Conservation (phyloP, 2,113 vertebrate species). For the Cinclus mexicanus region DNA sequence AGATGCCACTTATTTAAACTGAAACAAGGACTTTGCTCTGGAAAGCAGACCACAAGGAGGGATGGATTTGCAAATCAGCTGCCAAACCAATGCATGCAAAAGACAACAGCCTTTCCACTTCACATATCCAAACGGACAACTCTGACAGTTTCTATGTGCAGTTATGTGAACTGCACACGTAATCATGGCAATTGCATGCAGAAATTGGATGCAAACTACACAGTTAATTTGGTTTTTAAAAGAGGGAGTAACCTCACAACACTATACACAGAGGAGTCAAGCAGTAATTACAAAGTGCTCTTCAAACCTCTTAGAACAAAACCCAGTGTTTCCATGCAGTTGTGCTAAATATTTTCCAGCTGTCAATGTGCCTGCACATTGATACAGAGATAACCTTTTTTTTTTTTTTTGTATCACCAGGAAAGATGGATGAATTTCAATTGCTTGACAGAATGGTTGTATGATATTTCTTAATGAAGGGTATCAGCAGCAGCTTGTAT, state of each 20-base stretch:
- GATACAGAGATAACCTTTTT: neutral
- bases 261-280: neutral
- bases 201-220: conserved; percentile 5
- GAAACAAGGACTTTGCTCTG: neutral
- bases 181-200: conserved; percentile 26
- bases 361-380: neutral
- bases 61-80: conserved; percentile 3
- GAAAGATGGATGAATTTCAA: conserved; percentile 32
- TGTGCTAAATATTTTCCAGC: conserved; percentile 29
- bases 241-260: neutral
- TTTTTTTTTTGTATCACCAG: neutral
- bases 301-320: conserved; percentile 17
- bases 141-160: neutral
- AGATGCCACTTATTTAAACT: neutral
- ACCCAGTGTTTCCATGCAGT: neutral
- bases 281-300: neutral
- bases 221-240: conserved; percentile 25
- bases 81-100: neutral
- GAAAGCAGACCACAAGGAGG: neutral
- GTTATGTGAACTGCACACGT: neutral
- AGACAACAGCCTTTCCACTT: neutral
- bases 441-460: conserved; percentile 23
- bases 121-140: neutral
- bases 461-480: neutral
- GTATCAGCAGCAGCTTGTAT: conserved; percentile 4